Conservation (phyloP, 2,797 vertebrate genomes). For the Xiphophorus birchmanni region DNA sequence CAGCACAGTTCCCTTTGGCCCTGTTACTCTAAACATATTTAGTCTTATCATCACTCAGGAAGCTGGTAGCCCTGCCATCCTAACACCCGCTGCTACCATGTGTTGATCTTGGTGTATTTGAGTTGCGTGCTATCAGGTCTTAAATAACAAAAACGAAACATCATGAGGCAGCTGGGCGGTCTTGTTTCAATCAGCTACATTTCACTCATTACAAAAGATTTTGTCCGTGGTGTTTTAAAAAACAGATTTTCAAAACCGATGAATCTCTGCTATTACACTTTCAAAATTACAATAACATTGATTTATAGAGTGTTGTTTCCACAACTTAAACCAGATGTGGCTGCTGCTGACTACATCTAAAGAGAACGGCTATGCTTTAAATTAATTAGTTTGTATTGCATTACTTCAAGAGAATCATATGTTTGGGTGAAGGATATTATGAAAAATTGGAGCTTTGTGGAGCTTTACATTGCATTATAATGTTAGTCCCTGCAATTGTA, state of each 20-base stretch:
- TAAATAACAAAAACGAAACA: constrained; percentile 4
- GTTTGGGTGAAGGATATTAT: not conserved
- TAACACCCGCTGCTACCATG: constrained; percentile 44
- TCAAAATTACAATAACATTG: not conserved
- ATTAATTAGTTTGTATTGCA: not conserved
- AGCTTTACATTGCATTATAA: too few species aligned
- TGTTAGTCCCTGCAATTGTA: too few species aligned
- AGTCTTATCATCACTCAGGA: constrained; percentile 60
- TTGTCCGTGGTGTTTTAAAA: not conserved
- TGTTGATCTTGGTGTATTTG: constrained; percentile 38
- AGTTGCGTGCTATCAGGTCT: constrained; percentile 1
- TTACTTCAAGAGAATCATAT: not conserved
- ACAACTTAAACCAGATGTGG: not conserved
- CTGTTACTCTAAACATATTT: constrained; percentile 72
- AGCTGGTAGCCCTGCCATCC: constrained; percentile 40
- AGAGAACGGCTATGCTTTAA: not conserved
- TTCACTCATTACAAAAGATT: not conserved
- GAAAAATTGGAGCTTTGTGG: not conserved
- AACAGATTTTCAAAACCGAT: not conserved
- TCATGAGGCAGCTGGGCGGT: constrained; percentile 10
- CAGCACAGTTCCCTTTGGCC: constrained; percentile 52
- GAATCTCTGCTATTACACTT: not conserved
- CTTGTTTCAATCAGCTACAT: constrained; percentile 14
- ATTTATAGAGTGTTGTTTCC: not conserved
- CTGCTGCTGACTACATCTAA: not conserved